Percentiles rank a stretch among this genome's conserved stretches.
Conservation (phyloP, 2,888 invertebrate species). For the Phaonia tiefii region DNA sequence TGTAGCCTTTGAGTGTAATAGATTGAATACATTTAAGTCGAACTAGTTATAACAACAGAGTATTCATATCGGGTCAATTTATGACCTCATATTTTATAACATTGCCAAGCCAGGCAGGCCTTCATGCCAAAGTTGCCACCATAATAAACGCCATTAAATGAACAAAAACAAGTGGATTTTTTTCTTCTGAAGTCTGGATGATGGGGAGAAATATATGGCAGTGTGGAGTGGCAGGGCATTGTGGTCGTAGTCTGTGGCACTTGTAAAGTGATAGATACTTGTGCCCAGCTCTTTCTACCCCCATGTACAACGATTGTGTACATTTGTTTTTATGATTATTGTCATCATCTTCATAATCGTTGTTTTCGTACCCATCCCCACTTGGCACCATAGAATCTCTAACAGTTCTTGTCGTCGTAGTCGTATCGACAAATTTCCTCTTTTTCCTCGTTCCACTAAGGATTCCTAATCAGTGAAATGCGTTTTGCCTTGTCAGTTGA, state of each 20-base stretch:
- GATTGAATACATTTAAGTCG: slow-evolving; percentile 62
- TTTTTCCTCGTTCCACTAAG: slow-evolving; percentile 53
- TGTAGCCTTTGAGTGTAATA: slow-evolving; percentile 28
- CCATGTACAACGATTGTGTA: slow-evolving; percentile 66
- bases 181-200: slow-evolving; percentile 68
- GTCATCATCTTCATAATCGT: slow-evolving; percentile 71
- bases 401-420: not conserved
- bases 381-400: slow-evolving; percentile 7
- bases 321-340: slow-evolving; percentile 77
- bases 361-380: slow-evolving; percentile 61
- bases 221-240: not conserved
- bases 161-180: slow-evolving; percentile 76
- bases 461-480: slow-evolving; percentile 75
- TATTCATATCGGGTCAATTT: slow-evolving; percentile 69
- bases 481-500: slow-evolving; percentile 73
- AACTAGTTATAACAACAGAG: slow-evolving; percentile 15
- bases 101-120: slow-evolving; percentile 46
- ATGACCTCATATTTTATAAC: slow-evolving; percentile 68
- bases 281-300: slow-evolving; percentile 34
- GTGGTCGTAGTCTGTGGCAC: slow-evolving; percentile 29
- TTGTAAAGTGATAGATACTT: slow-evolving; percentile 35
- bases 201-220: not conserved
- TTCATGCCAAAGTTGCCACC: slow-evolving; percentile 65
- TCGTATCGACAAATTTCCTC: slow-evolving; percentile 48
- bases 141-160: slow-evolving; percentile 69